Evolutionary conservation across 2,113 vertebrate species (phyloP), one percentile per base, ranked within the genome.

Genomic region (Nannobrachium achirus): DNA sequence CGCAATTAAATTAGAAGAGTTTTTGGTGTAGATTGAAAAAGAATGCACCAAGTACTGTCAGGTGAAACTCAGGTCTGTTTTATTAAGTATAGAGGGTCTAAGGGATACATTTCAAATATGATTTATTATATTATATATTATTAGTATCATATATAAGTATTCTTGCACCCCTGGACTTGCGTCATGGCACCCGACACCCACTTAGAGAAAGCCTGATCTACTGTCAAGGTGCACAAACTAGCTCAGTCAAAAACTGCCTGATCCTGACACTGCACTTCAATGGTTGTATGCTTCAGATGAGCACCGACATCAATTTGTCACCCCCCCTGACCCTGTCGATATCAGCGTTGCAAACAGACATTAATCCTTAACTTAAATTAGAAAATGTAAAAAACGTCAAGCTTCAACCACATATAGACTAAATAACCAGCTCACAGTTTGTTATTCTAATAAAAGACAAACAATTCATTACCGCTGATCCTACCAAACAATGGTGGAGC

Each of bases 401-500:
- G 45, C 53, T 25, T n/a, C 15, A 38, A 49, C 8, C 4, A 55
- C 13, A 10, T 7, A 2, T 15, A 38, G 53, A 38, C 11, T 14
- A 10, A 41, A 25, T 9, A 15, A 10, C 48, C 53, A 69, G 9
- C 14, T 56, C 68, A 33, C 19, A 56, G 13, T 25, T 46, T 63
- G 38, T 46, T 72, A 55, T 58, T 48, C 7, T 40, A 18, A 51
- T 18, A 16, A 18, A 7, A 51, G 49, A 16, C 14, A 25, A n/a
- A 14, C 19, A 75, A 68, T 64, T 5, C 46, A 71, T 62, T 44
- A 49, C 50, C 13, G 16, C 65, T 73, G 73, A 66, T 70, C 69
- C 50, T 72, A 13, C 69, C 39, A 64, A 76, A 79, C 51, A 71
- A 63, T 18, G 56, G 25, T 50, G 19, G 20, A 0, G 3, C 16